Base-by-base conservation (phyloP, 2,113 vertebrate genomes). In the Notiomystis cincta region DNA sequence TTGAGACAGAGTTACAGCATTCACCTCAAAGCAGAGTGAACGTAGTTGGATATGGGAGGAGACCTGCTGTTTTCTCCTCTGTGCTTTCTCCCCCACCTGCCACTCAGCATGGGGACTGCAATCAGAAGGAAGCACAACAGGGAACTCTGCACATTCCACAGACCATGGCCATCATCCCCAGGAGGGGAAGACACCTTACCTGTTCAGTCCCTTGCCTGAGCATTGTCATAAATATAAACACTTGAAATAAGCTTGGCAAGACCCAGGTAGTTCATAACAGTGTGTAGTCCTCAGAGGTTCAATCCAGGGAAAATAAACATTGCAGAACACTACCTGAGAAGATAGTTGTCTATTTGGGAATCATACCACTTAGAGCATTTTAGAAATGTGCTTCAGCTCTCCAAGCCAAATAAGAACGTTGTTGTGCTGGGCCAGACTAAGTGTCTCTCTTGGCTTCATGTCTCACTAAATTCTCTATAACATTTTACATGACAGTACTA, bases 231-330 rank as follows among this genome's bases (percentile, higher is more conserved):
- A 80, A 82, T 28, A 24, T n/a, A 79, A 71, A 50, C 27, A 19
- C 24, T 38, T 58, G 51, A 58, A 83, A 58, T 28, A 81, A 81
- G 11, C 27, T 71, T 90, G 33, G 19, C 10, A 67, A 40, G 50
- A 47, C 23, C 25, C 13, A 56, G 60, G n/a, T 20, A n/a, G 13
- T 62, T 60, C 61, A 6, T 56, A 62, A 42, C 0, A 0, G 7
- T 30, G 23, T 83, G 21, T 21, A n/a, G 13, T 50, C 22, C 57
- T 56, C 31, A 40, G 65, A 84, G 48, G 19, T 48, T 77, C 20
- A 57, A 5, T n/a, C 12, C 38, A 60, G 56, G 24, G 58, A 35
- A 77, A 81, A 62, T 3, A 67, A 89, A 64, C 28, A 37, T 38
- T 37, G 18, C 25, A 73, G 31, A 81, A 78, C 28, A n/a, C 28